Base-by-base conservation (phyloP, 2,797 vertebrate species). In the Chrysocyon brachyurus region DNA sequence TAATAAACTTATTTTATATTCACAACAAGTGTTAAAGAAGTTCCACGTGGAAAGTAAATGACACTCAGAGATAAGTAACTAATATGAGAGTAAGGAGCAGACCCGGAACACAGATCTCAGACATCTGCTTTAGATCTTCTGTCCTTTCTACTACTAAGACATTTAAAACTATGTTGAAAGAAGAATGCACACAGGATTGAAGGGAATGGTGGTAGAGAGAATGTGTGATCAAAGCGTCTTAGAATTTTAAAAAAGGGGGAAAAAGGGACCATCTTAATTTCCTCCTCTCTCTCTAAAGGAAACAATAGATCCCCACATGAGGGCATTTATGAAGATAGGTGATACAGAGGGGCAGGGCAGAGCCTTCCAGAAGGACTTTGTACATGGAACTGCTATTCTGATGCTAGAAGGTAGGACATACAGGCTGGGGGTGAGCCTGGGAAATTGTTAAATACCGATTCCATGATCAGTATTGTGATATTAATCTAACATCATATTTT, bases 1-100 rank as follows among this genome's bases (percentile, higher is more conserved):
- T n/a, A 12, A 26, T 78, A 96, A 85, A 40, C 3, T 28, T 83
- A 24, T 26, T 88, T 84, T 57, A n/a, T 81, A 86, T 33, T 89
- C 17, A n/a, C 12, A 36, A 75, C 33, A 88, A n/a, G 15, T 49
- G 1, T 33, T 63, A 84, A 5, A 93, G 28, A 90, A 49, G 1
- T 49, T 75, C 36, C 84, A 31, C 17, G n/a, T 12, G 15, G 81
- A 85, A 49, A 70, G 26, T 56, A 52, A 95, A 52, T 22, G 14
- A 85, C 26, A 3, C 24, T 73, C 28, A 64, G 11, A 64, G 46
- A 64, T 33, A 9, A 56, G 59, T 36, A 28, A 40, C 9, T 72
- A 24, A 21, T 16, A 88, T 16, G 31, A 68, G 7, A 82, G 16
- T 17, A 46, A 31, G 72, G 22, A 81, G 8, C 16, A 77, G 46